phyloP scores from a whole-genome alignment of 1,140 invertebrate genomes.

The Bradynema listronoti region DNA sequence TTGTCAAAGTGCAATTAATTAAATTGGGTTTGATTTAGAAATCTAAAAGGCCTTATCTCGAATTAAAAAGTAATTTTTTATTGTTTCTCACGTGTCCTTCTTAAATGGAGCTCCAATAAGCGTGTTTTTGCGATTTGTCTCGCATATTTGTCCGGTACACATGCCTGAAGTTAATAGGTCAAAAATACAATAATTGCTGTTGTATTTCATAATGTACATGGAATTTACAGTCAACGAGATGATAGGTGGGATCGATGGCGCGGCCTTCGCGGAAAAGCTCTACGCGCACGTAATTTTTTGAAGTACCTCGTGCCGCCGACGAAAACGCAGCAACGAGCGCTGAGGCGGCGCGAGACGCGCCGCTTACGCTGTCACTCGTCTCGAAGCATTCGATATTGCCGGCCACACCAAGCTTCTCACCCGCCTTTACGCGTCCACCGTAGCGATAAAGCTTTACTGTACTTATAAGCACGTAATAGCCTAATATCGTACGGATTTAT shows the following conservation, averaged over 20 bases:
- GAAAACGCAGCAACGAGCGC: no score
- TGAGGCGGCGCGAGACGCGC: conserved; percentile 18
- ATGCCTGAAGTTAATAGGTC: conserved; percentile 41
- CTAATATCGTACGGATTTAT: no score
- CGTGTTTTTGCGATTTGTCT: conserved; percentile 49
- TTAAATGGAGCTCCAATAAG: conserved; percentile 48
- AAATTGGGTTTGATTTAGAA: no score
- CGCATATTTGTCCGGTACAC: conserved; percentile 58
- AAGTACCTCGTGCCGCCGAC: conserved; percentile 9
- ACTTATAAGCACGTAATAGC: conserved; percentile 53
- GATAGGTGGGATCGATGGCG: conserved; percentile 49
- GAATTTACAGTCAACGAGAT: conserved; percentile 50
- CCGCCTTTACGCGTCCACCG: conserved; percentile 46
- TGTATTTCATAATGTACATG: not conserved
- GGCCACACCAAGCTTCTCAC: conserved; percentile 48
- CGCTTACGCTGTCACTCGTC: not conserved
- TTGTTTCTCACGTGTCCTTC: conserved; percentile 39
- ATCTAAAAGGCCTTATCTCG: no score
- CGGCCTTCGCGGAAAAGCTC: conserved; percentile 43
- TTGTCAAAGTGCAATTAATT: no score
- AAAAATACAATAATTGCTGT: not conserved
- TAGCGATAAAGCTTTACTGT: conserved; percentile 39
- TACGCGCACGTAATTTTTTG: conserved; percentile 46
- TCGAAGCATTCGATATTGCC: conserved; percentile 27
- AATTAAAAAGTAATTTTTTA: no score